These are phyloP conservation scores for Athalia cordata DNA, from an alignment of 2,888 invertebrate genomes.

Conservation along the genomic window DNA sequence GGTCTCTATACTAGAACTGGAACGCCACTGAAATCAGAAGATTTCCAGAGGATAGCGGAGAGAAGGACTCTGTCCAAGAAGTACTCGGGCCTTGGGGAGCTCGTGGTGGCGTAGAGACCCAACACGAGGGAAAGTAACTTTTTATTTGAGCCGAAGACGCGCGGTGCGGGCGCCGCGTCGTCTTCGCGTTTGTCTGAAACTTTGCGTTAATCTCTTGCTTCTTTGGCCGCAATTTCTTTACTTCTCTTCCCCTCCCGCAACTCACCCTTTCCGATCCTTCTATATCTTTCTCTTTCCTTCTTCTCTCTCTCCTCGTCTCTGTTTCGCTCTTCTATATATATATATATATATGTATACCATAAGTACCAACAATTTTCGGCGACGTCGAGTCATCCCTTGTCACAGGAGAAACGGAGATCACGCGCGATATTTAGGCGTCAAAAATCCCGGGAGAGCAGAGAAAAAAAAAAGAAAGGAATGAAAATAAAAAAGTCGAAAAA, in stretches of 20 bases:
- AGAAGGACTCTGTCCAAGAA: constrained; percentile 18
- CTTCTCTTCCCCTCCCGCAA: background rate
- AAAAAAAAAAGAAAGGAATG: background rate
- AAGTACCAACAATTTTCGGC: background rate
- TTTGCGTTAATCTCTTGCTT: constrained; percentile 41
- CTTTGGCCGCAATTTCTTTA: constrained; percentile 17
- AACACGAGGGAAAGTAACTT: constrained; percentile 35
- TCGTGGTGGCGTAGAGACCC: constrained; percentile 14
- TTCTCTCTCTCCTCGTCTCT: background rate
- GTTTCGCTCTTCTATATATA: background rate
- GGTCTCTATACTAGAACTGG: background rate
- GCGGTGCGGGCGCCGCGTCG: background rate
- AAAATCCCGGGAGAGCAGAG: background rate
- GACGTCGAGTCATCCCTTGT: background rate
- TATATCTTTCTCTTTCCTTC: background rate
- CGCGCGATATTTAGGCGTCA: background rate
- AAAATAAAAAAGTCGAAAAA: background rate
- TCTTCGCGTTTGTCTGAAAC: constrained; percentile 37
- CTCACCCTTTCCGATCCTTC: background rate
- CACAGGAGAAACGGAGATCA: background rate
- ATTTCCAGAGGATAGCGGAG: constrained; percentile 3
- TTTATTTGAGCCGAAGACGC: constrained; percentile 24
- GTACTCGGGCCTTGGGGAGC: constrained; percentile 32
- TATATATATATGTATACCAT: no score
- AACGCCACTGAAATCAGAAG: constrained; percentile 18